Conservation (phyloP, 64 coral and sea anemone species). For the Anthopleura sola region DNA sequence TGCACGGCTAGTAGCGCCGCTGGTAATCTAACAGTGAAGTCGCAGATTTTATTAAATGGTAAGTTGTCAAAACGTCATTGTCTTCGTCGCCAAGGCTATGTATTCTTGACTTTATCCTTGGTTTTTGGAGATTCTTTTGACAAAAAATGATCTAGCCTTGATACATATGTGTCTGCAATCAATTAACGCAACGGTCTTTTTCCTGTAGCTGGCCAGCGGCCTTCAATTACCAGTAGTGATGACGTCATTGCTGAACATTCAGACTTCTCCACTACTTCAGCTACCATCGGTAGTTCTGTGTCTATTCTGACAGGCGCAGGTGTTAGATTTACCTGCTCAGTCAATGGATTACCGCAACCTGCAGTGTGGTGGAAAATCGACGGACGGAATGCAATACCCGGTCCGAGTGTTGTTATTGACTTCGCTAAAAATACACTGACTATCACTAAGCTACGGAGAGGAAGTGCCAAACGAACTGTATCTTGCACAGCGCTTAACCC, state of each 20-base stretch:
- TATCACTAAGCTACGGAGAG: background rate
- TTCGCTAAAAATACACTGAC: background rate
- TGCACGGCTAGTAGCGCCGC: slow-evolving; percentile 31
- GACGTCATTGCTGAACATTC: slow-evolving; percentile 4
- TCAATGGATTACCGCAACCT: slow-evolving; percentile 29
- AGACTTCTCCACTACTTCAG: background rate
- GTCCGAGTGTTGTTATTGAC: background rate
- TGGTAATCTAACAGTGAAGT: slow-evolving; percentile 23
- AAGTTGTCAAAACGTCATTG: background rate
- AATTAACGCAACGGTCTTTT: too few species aligned
- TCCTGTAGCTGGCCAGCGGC: background rate
- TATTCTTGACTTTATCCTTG: too few species aligned
- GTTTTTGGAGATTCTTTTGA: too few species aligned
- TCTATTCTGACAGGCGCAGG: slow-evolving; percentile 49
- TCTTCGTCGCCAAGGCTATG: too few species aligned
- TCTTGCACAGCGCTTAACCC: slow-evolving; percentile 36
- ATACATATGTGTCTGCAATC: background rate
- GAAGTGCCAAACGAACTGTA: background rate
- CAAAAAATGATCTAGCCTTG: background rate
- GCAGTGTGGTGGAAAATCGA: slow-evolving; percentile 27
- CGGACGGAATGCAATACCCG: background rate
- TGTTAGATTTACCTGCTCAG: slow-evolving; percentile 25
- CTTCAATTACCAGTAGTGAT: background rate
- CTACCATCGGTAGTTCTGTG: slow-evolving; percentile 44
- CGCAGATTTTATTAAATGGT: slow-evolving; percentile 37